Base-by-base conservation (phyloP, 2,888 invertebrate genomes). In the Agrotis segetum region DNA sequence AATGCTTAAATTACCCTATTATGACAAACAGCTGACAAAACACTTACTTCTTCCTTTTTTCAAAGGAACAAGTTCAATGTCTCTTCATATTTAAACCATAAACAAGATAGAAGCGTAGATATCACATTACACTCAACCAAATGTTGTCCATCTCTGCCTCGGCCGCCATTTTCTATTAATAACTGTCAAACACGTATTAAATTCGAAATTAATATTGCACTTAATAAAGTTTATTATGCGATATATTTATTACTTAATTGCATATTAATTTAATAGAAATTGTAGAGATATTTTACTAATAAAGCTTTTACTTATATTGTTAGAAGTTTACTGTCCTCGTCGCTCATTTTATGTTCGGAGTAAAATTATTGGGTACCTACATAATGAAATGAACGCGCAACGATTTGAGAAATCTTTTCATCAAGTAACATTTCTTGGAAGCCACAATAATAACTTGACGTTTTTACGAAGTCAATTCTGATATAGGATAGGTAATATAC, bases 171-270 rank as follows among this genome's bases (percentile, higher is more conserved):
- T 74, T 78, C 69, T 78, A 80, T 67, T 75, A 71, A 61, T 61
- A 76, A 67, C 60, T 75, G 78, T 67, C 81, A 78, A 80, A 80
- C 78, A 80, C 46, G 47, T 66, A 79, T 63, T 80, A 69, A 80
- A 58, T 67, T 67, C 1, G 44, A 67, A 76, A 79, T 80, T 60
- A 67, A 70, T 79, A 80, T 13, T 60, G 56, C 70, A 75, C 47
- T 79, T 53, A 80, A 52, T 67, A 56, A 52, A 61, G 69, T 70
- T 67, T 70, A 75, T 64, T 52, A 61, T 21, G 13, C 44, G 58
- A 63, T 65, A 47, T 47, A 46, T 73, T 73, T 73, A 79, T 74
- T 66, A 66, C 50, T 19, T 69, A 52, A 67, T 60, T 74, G 29
- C 19, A 63, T 63, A 63, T 74, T 66, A 64, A 79, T 74, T 74